Conservation (phyloP, 1,140 invertebrate genomes). For the Schlechtendalia chinensis region DNA sequence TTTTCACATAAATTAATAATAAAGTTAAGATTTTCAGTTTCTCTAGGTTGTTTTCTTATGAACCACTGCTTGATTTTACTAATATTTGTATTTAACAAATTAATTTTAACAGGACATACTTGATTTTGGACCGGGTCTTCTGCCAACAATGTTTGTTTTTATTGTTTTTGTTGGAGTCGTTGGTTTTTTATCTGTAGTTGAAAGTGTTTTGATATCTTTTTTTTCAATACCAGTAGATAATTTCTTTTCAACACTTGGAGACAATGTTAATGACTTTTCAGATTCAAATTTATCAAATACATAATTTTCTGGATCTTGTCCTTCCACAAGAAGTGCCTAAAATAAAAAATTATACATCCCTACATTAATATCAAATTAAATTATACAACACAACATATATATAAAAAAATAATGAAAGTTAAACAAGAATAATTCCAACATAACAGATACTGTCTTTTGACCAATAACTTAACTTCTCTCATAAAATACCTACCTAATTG, state of each 20-base stretch:
- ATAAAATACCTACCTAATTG: background rate
- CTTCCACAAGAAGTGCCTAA: conserved; percentile 71
- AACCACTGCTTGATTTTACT: too few species aligned
- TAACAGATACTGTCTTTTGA: background rate
- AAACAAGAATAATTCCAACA: background rate
- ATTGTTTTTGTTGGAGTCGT: conserved; percentile 1
- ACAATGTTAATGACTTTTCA: background rate
- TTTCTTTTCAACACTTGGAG: conserved; percentile 5
- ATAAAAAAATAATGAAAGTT: background rate
- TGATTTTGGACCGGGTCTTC: conserved; percentile 53
- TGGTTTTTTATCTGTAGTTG: background rate
- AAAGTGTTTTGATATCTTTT: conserved; percentile 4
- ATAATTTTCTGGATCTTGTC: conserved; percentile 72
- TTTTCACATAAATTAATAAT: too few species aligned
- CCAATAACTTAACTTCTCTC: background rate
- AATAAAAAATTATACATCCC: conserved; percentile 53
- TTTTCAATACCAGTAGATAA: conserved; percentile 21
- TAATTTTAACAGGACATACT: conserved; percentile 52
- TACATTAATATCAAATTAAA: background rate
- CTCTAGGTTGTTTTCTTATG: too few species aligned
- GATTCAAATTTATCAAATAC: conserved; percentile 60
- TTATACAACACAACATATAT: background rate
- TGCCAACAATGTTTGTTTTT: conserved; percentile 54
- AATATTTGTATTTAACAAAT: too few species aligned
- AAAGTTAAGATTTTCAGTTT: too few species aligned